Evolutionary conservation across 2,888 invertebrate genomes (phyloP).

Genomic region (Parnassius mnemosyne): DNA sequence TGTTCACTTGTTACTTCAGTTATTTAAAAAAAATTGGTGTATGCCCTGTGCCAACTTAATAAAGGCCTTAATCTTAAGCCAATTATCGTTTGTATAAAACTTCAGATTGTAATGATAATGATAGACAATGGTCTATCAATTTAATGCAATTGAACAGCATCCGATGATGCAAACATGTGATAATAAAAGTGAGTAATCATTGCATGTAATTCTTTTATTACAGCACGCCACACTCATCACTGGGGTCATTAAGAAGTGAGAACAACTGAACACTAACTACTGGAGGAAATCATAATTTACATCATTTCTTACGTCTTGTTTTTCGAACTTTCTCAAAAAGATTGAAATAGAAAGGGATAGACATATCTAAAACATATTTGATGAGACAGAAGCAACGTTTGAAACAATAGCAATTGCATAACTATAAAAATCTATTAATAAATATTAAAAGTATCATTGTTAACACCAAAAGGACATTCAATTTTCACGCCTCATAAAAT

Average conservation of each 20-base stretch:
- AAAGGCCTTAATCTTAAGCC: too few relatives aligned
- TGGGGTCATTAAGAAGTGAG: constrained; percentile 36
- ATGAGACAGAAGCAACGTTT: too few relatives aligned
- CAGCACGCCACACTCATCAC: constrained; percentile 40
- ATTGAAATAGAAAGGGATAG: background rate
- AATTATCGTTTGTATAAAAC: too few relatives aligned
- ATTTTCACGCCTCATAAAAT: too few relatives aligned
- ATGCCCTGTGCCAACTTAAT: too few relatives aligned
- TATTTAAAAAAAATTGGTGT: too few relatives aligned
- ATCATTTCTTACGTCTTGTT: background rate
- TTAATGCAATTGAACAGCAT: constrained; percentile 1
- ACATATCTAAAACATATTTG: background rate
- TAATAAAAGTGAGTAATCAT: constrained; percentile 39
- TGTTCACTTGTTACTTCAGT: too few relatives aligned
- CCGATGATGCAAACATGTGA: constrained; percentile 10
- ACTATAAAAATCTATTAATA: too few relatives aligned
- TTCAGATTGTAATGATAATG: background rate
- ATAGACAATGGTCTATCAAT: too few relatives aligned
- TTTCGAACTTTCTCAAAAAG: constrained; percentile 3
- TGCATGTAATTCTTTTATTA: constrained; percentile 43
- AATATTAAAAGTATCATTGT: too few relatives aligned
- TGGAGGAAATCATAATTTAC: background rate
- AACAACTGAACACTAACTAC: constrained; percentile 30
- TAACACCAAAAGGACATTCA: too few relatives aligned
- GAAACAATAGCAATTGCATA: too few relatives aligned